Base-by-base conservation (phyloP, 1,140 invertebrate genomes). In the Helicoverpa zea region DNA sequence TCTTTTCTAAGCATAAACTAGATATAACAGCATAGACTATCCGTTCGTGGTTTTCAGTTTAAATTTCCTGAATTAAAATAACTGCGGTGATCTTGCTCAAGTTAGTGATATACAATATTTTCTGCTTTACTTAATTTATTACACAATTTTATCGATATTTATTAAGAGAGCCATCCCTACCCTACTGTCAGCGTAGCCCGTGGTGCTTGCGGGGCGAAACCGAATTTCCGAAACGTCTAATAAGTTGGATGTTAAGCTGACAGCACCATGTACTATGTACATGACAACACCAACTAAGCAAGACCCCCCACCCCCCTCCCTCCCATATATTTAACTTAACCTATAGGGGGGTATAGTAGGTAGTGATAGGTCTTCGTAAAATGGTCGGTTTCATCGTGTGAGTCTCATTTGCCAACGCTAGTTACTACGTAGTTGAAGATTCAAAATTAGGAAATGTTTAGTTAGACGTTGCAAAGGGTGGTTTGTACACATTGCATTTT, bases 191-290 rank as follows among this genome's bases (percentile, higher is more conserved):
- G 80, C 78, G 79, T 85, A 90, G 86, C 87, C 87, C 87, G 90
- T 83, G 88, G 88, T 90, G 90, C 89, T 89, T 87, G 89, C 89
- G 87, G 87, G 88, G 89, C 88, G 84, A 93, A 92, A 94, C 92
- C 92, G 89, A 93, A 93, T 94, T 93, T 94, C 92, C 92, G 91
- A 94, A 92, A 93, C 89, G 92, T 94, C 92, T 94, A 94, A 93
- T 94, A 93, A 94, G 90, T 93, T 93, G 92, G 90, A 94, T 94
- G 91, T 91, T 92, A 93, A 92, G 90, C 90, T 91, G 90, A 90
- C 92, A 90, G 90, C 83, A 86, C 78, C 86, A 84, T 89, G 86
- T 87, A 87, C 87, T 90, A 91, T 89, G 90, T 91, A 89, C 86
- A 83, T 86, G 88, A 90, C 87, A 86, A 85, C 68, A 81, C 89